Percentiles rank a stretch among this genome's conserved stretches.
Evolutionary conservation across 2,888 invertebrate genomes (phyloP).

Genomic region (Thecocarcelia acutangulata): DNA sequence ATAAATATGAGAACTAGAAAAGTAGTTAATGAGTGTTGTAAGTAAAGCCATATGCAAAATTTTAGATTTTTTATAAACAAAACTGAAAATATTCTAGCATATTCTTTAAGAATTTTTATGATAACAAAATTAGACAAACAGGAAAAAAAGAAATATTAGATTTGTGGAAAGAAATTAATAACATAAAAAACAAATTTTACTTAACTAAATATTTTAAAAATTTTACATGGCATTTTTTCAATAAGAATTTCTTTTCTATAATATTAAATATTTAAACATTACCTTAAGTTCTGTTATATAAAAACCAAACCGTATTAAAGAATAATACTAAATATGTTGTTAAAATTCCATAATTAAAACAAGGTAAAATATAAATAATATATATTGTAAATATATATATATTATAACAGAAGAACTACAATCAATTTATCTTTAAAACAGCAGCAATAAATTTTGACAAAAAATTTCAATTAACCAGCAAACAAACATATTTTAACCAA

Average conservation of each 20-base stretch:
- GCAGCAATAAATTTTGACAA: slow-evolving; percentile 43
- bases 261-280: neutral
- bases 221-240: slow-evolving; percentile 24
- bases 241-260: slow-evolving; percentile 12
- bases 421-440: slow-evolving; percentile 44
- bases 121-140: slow-evolving; percentile 36
- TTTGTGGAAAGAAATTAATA: slow-evolving; percentile 52
- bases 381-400: neutral
- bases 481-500: slow-evolving; percentile 52
- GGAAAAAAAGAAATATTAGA: slow-evolving; percentile 37
- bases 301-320: slow-evolving; percentile 16
- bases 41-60: slow-evolving; percentile 48
- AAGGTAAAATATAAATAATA: neutral
- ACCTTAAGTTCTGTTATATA: slow-evolving; percentile 38
- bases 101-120: slow-evolving; percentile 53
- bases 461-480: slow-evolving; percentile 51
- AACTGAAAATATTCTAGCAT: slow-evolving; percentile 44
- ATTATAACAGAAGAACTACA: slow-evolving; percentile 42
- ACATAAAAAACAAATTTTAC: slow-evolving; percentile 13
- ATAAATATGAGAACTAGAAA: slow-evolving; percentile 33
- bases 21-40: slow-evolving; percentile 54
- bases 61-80: slow-evolving; percentile 57
- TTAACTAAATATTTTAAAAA: slow-evolving; percentile 40
- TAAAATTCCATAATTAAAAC: slow-evolving; percentile 46
- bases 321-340: slow-evolving; percentile 31